Evolutionary conservation across 2,113 vertebrate species (phyloP).

Genomic region (Mobula birostris): DNA sequence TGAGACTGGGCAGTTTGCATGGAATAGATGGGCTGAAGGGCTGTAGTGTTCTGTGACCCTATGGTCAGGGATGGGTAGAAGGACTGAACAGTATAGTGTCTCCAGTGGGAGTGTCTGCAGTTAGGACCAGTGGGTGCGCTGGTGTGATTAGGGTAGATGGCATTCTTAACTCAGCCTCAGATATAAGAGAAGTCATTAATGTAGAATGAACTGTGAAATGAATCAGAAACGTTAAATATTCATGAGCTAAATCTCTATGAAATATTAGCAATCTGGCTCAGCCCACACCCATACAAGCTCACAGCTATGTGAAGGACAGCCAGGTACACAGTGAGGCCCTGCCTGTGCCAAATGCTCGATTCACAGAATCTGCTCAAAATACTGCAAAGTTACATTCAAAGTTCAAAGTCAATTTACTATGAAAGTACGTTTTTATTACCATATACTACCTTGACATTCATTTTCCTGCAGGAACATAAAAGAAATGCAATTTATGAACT

Average conservation of each 20-base stretch:
- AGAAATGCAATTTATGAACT: too few relatives aligned
- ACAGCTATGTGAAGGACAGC: neutral
- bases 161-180: neutral
- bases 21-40: too few relatives aligned
- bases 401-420: too few relatives aligned
- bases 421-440: too few relatives aligned
- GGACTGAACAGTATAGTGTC: too few relatives aligned
- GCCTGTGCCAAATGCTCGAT: neutral
- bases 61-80: too few relatives aligned
- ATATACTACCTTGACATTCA: too few relatives aligned
- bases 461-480: too few relatives aligned
- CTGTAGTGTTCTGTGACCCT: too few relatives aligned
- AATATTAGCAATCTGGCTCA: neutral
- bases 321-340: neutral
- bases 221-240: slow-evolving; percentile 11
- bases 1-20: too few relatives aligned
- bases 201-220: neutral
- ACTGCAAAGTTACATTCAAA: neutral
- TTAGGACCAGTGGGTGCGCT: neutral
- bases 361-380: neutral
- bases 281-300: neutral
- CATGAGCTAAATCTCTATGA: neutral
- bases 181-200: neutral
- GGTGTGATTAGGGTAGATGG: too few relatives aligned
- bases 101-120: too few relatives aligned